These are phyloP conservation scores for Tricholauxania praeusta DNA, from an alignment of 2,888 invertebrate species.

Conservation along the genomic window DNA sequence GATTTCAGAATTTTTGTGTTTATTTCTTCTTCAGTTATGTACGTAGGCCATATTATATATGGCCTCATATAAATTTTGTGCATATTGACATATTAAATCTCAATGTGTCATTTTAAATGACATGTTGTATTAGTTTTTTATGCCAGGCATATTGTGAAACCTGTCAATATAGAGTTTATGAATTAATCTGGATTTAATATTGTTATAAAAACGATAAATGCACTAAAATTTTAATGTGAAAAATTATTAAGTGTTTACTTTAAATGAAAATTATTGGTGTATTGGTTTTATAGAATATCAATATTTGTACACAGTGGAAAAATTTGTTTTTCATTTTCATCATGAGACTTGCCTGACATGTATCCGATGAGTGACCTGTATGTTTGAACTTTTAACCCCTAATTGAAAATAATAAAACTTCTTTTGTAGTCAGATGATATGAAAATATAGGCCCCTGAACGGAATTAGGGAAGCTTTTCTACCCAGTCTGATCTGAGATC, in stretches of 20 bases:
- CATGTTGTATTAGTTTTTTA: conserved; percentile 60
- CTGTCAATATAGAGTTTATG: conserved; percentile 46
- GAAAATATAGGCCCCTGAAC: no score
- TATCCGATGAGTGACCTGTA: no score
- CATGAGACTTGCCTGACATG: no score
- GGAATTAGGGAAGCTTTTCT: no score
- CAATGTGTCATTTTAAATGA: conserved; percentile 60
- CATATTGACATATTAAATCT: conserved; percentile 65
- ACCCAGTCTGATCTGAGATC: no score
- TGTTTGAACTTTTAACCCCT: no score
- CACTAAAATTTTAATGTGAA: not conserved
- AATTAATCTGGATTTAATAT: conserved; percentile 41
- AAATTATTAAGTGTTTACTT: not conserved
- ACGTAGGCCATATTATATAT: conserved; percentile 38
- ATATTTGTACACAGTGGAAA: no score
- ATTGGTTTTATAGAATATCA: no score
- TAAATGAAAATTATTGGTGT: no score
- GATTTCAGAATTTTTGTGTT: conserved; percentile 17
- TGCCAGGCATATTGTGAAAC: conserved; percentile 46
- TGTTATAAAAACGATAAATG: conserved; percentile 4
- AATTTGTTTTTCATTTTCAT: no score
- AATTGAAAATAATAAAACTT: no score
- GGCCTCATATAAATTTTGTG: conserved; percentile 58
- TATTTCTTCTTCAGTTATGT: not conserved
- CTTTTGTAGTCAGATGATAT: no score